Evolutionary conservation across 2,797 vertebrate species (phyloP).

Genomic region (Percopsis omiscomaycus): DNA sequence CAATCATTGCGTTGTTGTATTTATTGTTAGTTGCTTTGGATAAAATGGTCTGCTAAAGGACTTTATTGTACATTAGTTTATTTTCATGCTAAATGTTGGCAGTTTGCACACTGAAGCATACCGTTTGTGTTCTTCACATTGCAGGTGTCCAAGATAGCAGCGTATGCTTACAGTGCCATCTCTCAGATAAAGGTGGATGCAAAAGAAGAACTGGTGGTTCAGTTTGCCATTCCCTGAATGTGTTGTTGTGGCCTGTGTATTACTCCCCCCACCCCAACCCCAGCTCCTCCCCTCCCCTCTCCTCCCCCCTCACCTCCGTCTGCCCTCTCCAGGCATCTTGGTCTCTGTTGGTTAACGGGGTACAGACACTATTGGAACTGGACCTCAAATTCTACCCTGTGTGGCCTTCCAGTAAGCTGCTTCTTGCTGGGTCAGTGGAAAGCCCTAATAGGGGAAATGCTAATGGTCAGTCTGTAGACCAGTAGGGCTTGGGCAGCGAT

Average conservation of each 20-base stretch:
- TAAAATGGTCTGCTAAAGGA: no score
- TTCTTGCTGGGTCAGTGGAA: slow-evolving; percentile 20
- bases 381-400: slow-evolving; percentile 26
- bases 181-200: slow-evolving; percentile 96
- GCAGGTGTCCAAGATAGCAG: slow-evolving; percentile 94
- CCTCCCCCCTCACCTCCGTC: slow-evolving; percentile 45
- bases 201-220: slow-evolving; percentile 96
- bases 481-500: slow-evolving; percentile 23
- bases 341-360: slow-evolving; percentile 21
- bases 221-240: slow-evolving; percentile 94
- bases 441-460: slow-evolving; percentile 6
- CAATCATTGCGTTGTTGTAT: no score
- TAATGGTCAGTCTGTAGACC: not conserved
- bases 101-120: not conserved
- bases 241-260: slow-evolving; percentile 30
- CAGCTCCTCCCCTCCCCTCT: slow-evolving; percentile 54
- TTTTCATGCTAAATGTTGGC: no score
- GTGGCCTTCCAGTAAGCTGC: slow-evolving; percentile 27
- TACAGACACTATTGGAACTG: slow-evolving; percentile 35
- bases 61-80: no score
- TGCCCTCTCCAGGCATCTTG: slow-evolving; percentile 50
- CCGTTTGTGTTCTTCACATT: slow-evolving; percentile 23
- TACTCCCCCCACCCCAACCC: slow-evolving; percentile 48
- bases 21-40: no score
- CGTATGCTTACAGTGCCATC: slow-evolving; percentile 95